These are phyloP conservation scores for Tenthredo notha DNA, from an alignment of 2,888 invertebrate species.

Conservation along the genomic window DNA sequence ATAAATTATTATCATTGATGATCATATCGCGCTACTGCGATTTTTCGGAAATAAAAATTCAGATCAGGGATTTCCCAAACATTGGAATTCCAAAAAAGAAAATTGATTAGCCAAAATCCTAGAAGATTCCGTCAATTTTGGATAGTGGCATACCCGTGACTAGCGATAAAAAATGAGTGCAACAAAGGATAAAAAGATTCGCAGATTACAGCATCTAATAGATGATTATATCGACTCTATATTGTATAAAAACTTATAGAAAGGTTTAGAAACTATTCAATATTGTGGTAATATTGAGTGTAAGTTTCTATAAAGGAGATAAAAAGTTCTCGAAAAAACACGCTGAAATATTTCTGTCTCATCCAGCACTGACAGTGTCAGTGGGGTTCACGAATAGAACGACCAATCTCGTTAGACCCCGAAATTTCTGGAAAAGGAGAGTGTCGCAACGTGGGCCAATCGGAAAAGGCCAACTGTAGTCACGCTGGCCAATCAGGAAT, in stretches of 20 bases:
- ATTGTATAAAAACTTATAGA: background rate
- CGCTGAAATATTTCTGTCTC: conserved; percentile 1
- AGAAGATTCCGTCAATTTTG: background rate
- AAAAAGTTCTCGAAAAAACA: conserved; percentile 6
- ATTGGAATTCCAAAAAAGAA: background rate
- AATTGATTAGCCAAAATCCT: background rate
- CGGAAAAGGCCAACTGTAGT: conserved; percentile 81
- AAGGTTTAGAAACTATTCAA: background rate
- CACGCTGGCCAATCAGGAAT: conserved; percentile 79
- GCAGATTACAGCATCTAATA: background rate
- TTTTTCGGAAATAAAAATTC: background rate
- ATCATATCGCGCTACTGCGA: background rate
- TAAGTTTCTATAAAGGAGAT: background rate
- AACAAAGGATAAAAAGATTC: background rate
- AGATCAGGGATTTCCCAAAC: background rate
- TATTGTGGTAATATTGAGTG: background rate
- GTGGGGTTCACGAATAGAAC: background rate
- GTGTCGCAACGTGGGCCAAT: conserved; percentile 86
- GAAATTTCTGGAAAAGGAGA: conserved; percentile 49
- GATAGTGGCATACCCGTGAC: background rate
- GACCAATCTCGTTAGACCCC: conserved; percentile 39
- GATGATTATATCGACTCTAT: background rate
- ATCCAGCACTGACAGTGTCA: conserved; percentile 34
- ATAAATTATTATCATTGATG: background rate
- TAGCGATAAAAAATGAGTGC: background rate